Base-by-base conservation (phyloP, 2,797 vertebrate genomes). In the Arvicola amphibius region DNA sequence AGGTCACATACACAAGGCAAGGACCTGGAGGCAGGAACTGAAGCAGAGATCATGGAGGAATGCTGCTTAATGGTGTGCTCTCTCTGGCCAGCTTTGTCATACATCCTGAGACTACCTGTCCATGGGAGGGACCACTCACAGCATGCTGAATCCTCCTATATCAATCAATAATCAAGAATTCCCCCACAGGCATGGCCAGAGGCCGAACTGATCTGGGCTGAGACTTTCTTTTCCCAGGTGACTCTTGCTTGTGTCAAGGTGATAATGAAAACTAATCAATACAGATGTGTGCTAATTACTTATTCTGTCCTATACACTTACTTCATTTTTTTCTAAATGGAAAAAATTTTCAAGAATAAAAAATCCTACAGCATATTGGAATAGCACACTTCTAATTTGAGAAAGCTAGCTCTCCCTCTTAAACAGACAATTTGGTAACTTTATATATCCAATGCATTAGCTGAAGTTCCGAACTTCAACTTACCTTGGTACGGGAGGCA, bases 271-370 rank as follows among this genome's bases (percentile, higher is more conserved):
- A 48, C 6, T 53, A 37, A 40, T n/a, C 84, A 53, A 14, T 25
- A 40, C 67, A 56, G 48, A 48, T n/a, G 46, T 14, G 61, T n/a
- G 85, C 1, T 0, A 97, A 40, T 96, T 85, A 97, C 40, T 96
- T 87, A 23, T 91, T 97, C 92, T 97, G 51, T 74, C 5, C 83
- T 21, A 61, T 95, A 85, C 61, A 96, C 90, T 92, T 90, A 92
- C 89, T 92, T 86, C n/a, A 34, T 12, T n/a, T 59, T 59, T 91
- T 94, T 79, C 40, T 77, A 81, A n/a, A 67, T 65, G 69, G 14
- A 34, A 56, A 76, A 63, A 90, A 69, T 92, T 78, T 1, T 32
- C 8, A 94, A 89, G 69, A 79, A 78, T 40, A n/a, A 86, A 93
- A 95, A 87, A 67, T 51, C 56, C 53, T 48, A 37, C 61, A 94